Conservation (phyloP, 2,113 vertebrate genomes). For the Diglossa brunneiventris region DNA sequence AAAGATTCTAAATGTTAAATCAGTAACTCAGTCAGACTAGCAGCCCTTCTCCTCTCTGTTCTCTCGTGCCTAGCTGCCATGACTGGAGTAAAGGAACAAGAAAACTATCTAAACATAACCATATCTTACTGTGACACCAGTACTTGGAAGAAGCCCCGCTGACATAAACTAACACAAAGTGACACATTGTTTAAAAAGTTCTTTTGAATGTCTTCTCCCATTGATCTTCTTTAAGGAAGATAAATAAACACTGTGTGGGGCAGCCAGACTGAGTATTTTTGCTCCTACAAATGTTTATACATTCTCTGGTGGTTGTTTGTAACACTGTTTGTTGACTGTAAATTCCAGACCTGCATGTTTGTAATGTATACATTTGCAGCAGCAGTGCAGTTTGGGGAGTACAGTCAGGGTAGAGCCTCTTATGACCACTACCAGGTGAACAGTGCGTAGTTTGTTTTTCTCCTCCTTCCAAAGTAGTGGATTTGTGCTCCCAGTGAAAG, state of each 20-base stretch:
- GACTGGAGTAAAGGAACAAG: constrained; percentile 41
- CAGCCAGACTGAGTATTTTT: constrained; percentile 40
- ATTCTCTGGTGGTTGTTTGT: constrained; percentile 49
- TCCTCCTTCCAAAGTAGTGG: neutral
- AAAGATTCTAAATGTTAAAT: constrained; percentile 31
- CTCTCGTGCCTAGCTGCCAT: neutral
- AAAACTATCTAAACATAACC: constrained; percentile 42
- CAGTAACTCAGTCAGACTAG: neutral
- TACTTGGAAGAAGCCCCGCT: constrained; percentile 58
- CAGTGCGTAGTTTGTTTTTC: neutral
- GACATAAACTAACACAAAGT: constrained; percentile 62
- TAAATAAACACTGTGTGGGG: constrained; percentile 69
- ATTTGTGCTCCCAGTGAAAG: constrained; percentile 32
- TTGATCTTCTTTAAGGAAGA: constrained; percentile 47
- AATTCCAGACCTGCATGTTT: constrained; percentile 61
- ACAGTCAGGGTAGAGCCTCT: neutral
- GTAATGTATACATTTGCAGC: constrained; percentile 56
- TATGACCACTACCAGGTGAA: constrained; percentile 5
- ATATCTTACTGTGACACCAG: constrained; percentile 50
- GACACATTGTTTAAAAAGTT: constrained; percentile 65
- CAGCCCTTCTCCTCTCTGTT: neutral
- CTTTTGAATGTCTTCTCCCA: constrained; percentile 57
- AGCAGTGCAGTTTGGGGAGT: neutral
- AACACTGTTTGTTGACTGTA: constrained; percentile 67
- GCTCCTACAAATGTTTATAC: constrained; percentile 52